Percentiles rank a stretch among this genome's conserved stretches.
Conservation (phyloP, 2,888 invertebrate genomes). For the Sarcophaga carnaria region DNA sequence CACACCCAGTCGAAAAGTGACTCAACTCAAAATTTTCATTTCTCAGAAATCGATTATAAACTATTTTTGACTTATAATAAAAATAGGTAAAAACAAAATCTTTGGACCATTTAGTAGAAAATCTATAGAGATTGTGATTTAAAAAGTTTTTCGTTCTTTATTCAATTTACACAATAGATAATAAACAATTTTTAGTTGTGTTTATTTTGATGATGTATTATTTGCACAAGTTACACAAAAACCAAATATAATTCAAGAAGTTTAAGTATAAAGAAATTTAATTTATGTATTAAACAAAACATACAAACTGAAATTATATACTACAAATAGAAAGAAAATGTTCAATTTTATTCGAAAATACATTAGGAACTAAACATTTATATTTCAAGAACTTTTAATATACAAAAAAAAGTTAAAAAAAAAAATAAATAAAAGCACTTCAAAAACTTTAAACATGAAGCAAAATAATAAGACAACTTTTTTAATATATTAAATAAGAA, state of each 20-base stretch:
- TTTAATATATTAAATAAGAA: constrained; percentile 29
- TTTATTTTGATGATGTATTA: constrained; percentile 21
- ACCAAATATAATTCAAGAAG: not conserved
- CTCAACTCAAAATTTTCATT: too few species aligned
- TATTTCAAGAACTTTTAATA: constrained; percentile 21
- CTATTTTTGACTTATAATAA: too few species aligned
- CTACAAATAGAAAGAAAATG: not conserved
- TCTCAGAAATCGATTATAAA: too few species aligned
- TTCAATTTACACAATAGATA: not conserved
- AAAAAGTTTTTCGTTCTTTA: too few species aligned
- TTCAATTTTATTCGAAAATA: constrained; percentile 25
- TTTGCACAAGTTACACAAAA: constrained; percentile 8
- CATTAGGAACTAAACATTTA: constrained; percentile 29
- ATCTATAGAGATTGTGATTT: too few species aligned
- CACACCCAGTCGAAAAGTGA: too few species aligned
- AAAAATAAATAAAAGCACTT: not conserved
- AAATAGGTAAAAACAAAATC: too few species aligned
- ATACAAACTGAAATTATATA: not conserved
- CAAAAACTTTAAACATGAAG: constrained; percentile 31
- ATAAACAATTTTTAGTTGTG: constrained; percentile 21
- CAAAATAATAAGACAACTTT: constrained; percentile 31
- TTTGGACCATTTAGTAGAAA: too few species aligned
- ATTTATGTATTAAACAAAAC: not conserved
- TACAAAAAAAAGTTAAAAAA: not conserved
- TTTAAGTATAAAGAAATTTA: not conserved